These are phyloP conservation scores for Hesperia comma DNA, from an alignment of 2,888 invertebrate species.

Conservation along the genomic window DNA sequence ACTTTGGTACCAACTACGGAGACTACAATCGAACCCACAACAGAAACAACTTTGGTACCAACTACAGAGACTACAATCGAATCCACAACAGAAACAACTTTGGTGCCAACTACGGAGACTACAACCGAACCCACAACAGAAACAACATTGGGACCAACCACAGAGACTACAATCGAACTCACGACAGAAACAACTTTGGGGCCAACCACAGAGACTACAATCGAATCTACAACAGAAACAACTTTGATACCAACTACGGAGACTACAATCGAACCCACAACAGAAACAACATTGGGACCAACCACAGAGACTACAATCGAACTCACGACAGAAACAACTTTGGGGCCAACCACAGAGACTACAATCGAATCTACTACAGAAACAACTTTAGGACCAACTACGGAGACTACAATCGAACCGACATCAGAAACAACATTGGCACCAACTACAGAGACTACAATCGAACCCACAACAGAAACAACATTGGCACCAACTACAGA, in stretches of 20 bases:
- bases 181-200: background rate
- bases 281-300: background rate
- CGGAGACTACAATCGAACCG: background rate
- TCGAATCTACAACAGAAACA: background rate
- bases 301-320: background rate
- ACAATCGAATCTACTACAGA: slow-evolving; percentile 1
- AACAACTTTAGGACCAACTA: slow-evolving; percentile 1
- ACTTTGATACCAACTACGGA: background rate
- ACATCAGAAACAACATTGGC: no score
- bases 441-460: background rate
- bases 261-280: slow-evolving; percentile 1
- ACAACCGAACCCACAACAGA: background rate
- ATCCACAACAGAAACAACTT: slow-evolving; percentile 7
- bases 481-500: background rate
- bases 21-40: background rate
- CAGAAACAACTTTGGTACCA: background rate
- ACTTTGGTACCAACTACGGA: background rate
- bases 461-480: background rate
- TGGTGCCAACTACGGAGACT: background rate
- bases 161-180: background rate
- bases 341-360: background rate
- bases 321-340: background rate
- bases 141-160: background rate
- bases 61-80: background rate
- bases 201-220: background rate